These are phyloP conservation scores for Microplitis mediator DNA, from an alignment of 1,140 invertebrate genomes.

Conservation along the genomic window DNA sequence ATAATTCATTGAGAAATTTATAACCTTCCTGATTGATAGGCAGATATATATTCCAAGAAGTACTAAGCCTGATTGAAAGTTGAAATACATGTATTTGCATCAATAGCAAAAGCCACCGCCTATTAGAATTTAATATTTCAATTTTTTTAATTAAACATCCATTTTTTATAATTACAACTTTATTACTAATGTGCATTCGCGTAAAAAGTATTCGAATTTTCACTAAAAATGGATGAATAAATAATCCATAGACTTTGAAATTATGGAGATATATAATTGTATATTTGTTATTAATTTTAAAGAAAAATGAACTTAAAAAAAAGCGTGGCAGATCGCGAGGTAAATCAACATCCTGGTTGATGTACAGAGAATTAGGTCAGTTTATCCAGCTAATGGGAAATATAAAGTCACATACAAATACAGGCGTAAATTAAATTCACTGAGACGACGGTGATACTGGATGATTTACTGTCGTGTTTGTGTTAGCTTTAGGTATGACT, in stretches of 20 bases:
- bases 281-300: too few relatives aligned
- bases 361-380: slow-evolving; percentile 52
- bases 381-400: slow-evolving; percentile 59
- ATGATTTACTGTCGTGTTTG: slow-evolving; percentile 53
- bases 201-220: too few relatives aligned
- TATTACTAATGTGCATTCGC: too few relatives aligned
- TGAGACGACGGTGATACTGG: slow-evolving; percentile 44
- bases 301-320: neutral
- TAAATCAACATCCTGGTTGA: neutral
- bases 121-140: too few relatives aligned
- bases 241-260: too few relatives aligned
- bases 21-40: slow-evolving; percentile 53
- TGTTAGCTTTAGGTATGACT: slow-evolving; percentile 39
- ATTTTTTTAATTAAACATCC: too few relatives aligned
- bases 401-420: slow-evolving; percentile 58
- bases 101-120: too few relatives aligned
- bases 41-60: slow-evolving; percentile 56
- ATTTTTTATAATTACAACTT: too few relatives aligned
- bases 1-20: slow-evolving; percentile 46
- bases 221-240: too few relatives aligned
- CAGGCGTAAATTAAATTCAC: slow-evolving; percentile 57
- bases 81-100: too few relatives aligned
- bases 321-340: neutral
- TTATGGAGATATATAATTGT: too few relatives aligned
- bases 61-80: slow-evolving; percentile 59